Percentiles rank a stretch among this genome's conserved stretches.
phyloP scores from a whole-genome alignment of 1,140 invertebrate genomes.

The Drosophila simulans region DNA sequence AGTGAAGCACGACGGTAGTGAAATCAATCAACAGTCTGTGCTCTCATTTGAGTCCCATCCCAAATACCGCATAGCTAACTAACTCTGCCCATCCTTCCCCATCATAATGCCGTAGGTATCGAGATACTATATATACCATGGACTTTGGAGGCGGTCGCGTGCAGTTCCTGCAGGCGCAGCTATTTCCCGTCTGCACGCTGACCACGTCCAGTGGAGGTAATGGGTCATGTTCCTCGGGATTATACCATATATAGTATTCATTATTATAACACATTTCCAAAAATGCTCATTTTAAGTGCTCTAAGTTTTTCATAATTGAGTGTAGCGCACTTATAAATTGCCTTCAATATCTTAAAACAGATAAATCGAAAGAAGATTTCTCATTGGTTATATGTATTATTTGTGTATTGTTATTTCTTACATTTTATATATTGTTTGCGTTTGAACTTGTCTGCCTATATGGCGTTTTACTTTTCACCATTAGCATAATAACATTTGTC shows the following conservation, averaged over 20 bases:
- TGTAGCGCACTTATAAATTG: too few relatives aligned
- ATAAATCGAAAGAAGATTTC: too few relatives aligned
- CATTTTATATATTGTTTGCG: neutral
- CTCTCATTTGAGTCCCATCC: conserved; percentile 2
- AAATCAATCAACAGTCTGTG: conserved; percentile 36
- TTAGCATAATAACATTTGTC: neutral
- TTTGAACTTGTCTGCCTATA: neutral
- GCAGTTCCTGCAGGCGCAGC: conserved; percentile 85
- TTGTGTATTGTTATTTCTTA: too few relatives aligned
- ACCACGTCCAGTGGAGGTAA: conserved; percentile 79
- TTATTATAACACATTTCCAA: too few relatives aligned
- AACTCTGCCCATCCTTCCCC: neutral
- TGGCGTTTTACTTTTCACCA: too few relatives aligned
- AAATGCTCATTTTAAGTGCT: too few relatives aligned
- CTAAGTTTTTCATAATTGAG: too few relatives aligned
- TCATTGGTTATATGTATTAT: too few relatives aligned
- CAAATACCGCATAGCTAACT: neutral
- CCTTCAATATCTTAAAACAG: too few relatives aligned
- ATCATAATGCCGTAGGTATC: conserved; percentile 30
- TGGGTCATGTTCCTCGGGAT: neutral
- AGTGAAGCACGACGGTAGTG: conserved; percentile 31
- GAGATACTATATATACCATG: conserved; percentile 34
- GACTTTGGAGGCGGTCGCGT: conserved; percentile 82
- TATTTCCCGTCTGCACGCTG: conserved; percentile 85
- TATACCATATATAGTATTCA: neutral